Conservation (phyloP, 2,888 invertebrate species). For the Spodoptera exigua region DNA sequence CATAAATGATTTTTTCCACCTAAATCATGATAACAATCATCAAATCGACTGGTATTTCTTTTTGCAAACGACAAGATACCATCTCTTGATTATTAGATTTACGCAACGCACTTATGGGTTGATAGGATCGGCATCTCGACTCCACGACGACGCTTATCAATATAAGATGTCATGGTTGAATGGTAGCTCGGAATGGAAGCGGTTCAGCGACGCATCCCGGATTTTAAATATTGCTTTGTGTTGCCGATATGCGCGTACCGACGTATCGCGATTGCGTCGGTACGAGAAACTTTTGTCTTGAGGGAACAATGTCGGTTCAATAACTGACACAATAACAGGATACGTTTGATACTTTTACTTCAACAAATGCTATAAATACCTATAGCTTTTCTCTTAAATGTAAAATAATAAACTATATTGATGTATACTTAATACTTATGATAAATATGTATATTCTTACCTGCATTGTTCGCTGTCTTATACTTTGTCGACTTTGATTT, state of each 20-base stretch:
- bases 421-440: too few relatives aligned
- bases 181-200: neutral
- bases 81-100: neutral
- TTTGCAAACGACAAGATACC: slow-evolving; percentile 9
- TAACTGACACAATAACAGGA: slow-evolving; percentile 28
- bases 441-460: too few relatives aligned
- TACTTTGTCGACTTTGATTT: too few relatives aligned
- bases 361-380: slow-evolving; percentile 15
- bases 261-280: neutral
- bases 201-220: slow-evolving; percentile 15
- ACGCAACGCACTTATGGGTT: neutral
- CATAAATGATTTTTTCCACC: too few relatives aligned
- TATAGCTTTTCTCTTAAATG: slow-evolving; percentile 11
- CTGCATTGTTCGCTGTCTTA: too few relatives aligned
- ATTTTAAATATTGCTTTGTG: slow-evolving; percentile 24
- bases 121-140: slow-evolving; percentile 10
- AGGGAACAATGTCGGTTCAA: slow-evolving; percentile 27
- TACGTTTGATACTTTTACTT: slow-evolving; percentile 11
- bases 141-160: slow-evolving; percentile 6
- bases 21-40: too few relatives aligned
- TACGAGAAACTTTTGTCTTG: slow-evolving; percentile 5
- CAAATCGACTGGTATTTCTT: neutral
- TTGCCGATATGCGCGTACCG: neutral
- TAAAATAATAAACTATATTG: slow-evolving; percentile 29
- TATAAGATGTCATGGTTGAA: slow-evolving; percentile 21